These are phyloP conservation scores for Xanthia icteritia DNA, from an alignment of 2,888 invertebrate species.

Conservation along the genomic window DNA sequence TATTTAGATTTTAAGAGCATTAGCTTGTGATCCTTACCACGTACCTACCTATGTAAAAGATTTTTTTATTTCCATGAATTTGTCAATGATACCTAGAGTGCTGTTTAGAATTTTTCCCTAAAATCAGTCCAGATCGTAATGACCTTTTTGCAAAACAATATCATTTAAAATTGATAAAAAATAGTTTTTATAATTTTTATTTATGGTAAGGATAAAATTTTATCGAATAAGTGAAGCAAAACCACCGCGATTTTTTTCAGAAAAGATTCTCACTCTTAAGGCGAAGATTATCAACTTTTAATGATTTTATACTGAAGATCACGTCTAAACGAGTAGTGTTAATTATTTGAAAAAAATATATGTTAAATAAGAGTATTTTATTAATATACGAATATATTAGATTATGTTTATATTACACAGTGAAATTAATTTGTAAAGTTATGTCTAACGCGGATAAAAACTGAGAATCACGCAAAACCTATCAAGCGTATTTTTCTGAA, in stretches of 20 bases:
- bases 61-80: not conserved
- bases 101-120: not conserved
- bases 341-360: too few relatives aligned
- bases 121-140: not conserved
- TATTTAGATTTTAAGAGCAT: constrained; percentile 30
- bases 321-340: too few relatives aligned
- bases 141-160: not conserved
- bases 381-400: too few relatives aligned
- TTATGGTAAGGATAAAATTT: constrained; percentile 43
- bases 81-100: not conserved
- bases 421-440: too few relatives aligned
- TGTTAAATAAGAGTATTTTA: too few relatives aligned
- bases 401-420: too few relatives aligned
- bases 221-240: constrained; percentile 70
- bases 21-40: constrained; percentile 32
- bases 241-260: constrained; percentile 74
- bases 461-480: too few relatives aligned
- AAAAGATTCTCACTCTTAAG: not conserved
- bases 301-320: too few relatives aligned
- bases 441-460: too few relatives aligned
- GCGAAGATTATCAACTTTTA: too few relatives aligned
- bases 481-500: too few relatives aligned
- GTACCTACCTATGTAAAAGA: constrained; percentile 1
- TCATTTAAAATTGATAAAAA: not conserved
- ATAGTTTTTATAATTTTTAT: constrained; percentile 16